These are phyloP conservation scores for Brachymystax lenok DNA, from an alignment of 2,797 vertebrate species.

Conservation along the genomic window DNA sequence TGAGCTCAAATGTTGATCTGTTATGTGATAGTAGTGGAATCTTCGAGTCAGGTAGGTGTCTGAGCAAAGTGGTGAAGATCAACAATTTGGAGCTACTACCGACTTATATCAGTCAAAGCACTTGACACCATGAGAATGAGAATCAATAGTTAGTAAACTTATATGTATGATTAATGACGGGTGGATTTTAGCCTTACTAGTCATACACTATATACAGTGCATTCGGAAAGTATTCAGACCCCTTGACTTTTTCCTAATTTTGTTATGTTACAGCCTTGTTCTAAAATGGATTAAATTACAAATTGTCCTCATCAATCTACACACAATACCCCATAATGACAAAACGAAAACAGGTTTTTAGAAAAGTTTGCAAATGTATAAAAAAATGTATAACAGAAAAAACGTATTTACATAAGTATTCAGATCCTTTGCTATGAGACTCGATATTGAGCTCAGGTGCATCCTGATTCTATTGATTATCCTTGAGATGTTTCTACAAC, in stretches of 20 bases:
- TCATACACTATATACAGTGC: background rate
- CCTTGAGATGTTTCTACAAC: no score
- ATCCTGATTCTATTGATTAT: no score
- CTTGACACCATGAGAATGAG: constrained; percentile 4
- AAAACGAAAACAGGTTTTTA: no score
- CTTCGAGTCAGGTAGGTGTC: constrained; percentile 40
- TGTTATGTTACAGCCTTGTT: no score
- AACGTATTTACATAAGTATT: no score
- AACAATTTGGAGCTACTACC: constrained; percentile 17
- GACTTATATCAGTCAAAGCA: constrained; percentile 25
- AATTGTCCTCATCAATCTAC: no score
- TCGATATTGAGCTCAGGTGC: no score
- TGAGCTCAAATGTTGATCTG: constrained; percentile 5
- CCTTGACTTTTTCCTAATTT: background rate
- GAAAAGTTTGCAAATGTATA: no score
- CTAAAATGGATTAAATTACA: no score
- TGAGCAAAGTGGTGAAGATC: constrained; percentile 36
- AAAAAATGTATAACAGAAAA: no score
- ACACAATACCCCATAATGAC: no score
- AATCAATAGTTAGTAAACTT: background rate
- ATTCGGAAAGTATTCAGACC: background rate
- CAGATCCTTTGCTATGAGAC: no score
- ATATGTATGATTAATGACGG: background rate
- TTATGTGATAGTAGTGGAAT: constrained; percentile 4
- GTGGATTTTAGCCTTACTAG: background rate